phyloP scores from a whole-genome alignment of 2,888 invertebrate genomes.

The Saturnia pavonia region DNA sequence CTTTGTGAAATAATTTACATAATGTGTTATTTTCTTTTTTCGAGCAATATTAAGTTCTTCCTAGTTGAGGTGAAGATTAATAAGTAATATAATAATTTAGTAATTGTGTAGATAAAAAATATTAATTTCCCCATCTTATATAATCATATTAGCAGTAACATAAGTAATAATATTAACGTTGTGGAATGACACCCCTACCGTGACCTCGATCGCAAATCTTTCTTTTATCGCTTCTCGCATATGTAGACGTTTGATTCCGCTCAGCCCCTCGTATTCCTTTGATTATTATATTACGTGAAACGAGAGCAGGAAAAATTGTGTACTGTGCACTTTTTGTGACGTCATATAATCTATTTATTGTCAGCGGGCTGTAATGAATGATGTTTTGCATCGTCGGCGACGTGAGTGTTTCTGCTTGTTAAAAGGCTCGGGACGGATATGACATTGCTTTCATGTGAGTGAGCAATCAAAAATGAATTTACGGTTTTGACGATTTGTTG shows the following conservation, averaged over 20 bases:
- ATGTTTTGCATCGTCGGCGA: slow-evolving; percentile 69
- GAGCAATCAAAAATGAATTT: slow-evolving; percentile 64
- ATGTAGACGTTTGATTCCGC: slow-evolving; percentile 72
- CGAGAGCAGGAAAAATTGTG: slow-evolving; percentile 65
- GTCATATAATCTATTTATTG: slow-evolving; percentile 78
- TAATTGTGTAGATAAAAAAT: neutral
- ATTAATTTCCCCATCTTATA: neutral
- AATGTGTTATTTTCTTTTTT: too few relatives aligned
- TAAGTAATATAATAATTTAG: neutral
- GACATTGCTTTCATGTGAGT: slow-evolving; percentile 58
- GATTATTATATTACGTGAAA: slow-evolving; percentile 76
- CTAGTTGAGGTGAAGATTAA: too few relatives aligned
- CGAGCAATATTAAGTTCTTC: too few relatives aligned
- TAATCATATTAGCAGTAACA: neutral
- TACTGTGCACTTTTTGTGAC: slow-evolving; percentile 71
- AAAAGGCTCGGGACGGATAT: slow-evolving; percentile 52
- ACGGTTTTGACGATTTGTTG: slow-evolving; percentile 41
- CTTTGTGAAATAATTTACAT: too few relatives aligned
- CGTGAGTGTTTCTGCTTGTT: slow-evolving; percentile 64
- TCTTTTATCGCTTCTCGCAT: slow-evolving; percentile 72
- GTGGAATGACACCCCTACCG: slow-evolving; percentile 47
- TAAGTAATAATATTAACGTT: slow-evolving; percentile 20
- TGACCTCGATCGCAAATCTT: slow-evolving; percentile 57
- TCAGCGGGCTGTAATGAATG: slow-evolving; percentile 72
- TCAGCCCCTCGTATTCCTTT: slow-evolving; percentile 74